Base-by-base conservation (phyloP, 2,888 invertebrate genomes). In the Leucoptera coffeella region DNA sequence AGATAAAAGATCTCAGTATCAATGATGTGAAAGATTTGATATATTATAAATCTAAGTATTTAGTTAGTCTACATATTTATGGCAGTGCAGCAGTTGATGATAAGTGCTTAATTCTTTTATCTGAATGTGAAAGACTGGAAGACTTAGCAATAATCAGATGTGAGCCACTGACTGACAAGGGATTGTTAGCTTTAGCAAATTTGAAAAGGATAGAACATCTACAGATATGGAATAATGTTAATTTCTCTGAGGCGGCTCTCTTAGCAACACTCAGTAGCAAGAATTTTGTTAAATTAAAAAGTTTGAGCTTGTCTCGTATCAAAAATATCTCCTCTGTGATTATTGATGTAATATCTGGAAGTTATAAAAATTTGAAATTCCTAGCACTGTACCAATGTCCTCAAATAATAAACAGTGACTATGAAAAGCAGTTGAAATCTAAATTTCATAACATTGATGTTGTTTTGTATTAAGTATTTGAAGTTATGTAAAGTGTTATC, bases 391-490 rank as follows among this genome's bases (percentile, higher is more conserved):
- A 71, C 31, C 59, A 61, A 30, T 72, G 72, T 35, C 60, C 61
- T 7, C 47, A 40, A 39, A 56, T 71, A 21, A 47, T 55, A 23
- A 50, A 56, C 32, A 53, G 50, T 12, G 59, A 61, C 39, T 64
- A 62, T 42, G 58, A 58, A 39, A 59, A 58, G 35, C 57, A 61
- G 35, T 39, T 69, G 8, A 59, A 58, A 35, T 47, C 54, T 2
- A 67, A 64, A 40, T 65, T 69, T 38, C 45, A 56, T 33, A 59
- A 64, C 40, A 59, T 64, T 36, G 57, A 64, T 36, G 54, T 67
- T 20, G 61, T 67, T 15, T 44, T 17, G 17, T 17, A 7, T 17
- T 17, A 17, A 17, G 17, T 17, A 17, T 17, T 17, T 17, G 9
- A 17, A 17, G 17, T 17, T 9, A 17, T 17, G 17, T 17, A 12